phyloP scores from a whole-genome alignment of 2,113 vertebrate genomes.

The Oreochromis aureus region DNA sequence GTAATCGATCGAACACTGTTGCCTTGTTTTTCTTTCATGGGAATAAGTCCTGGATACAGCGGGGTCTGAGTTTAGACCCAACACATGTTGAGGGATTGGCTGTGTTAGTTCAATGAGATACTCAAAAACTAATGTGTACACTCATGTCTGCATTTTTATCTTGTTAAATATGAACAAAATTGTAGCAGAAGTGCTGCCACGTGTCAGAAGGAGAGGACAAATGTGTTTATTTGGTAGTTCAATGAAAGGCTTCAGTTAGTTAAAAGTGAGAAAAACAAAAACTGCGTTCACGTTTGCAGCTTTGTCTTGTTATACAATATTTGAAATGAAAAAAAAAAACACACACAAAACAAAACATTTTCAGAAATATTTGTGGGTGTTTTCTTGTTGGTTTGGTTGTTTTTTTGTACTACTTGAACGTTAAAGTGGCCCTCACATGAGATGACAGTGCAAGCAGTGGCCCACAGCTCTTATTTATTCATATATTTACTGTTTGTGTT shows the following conservation, averaged over 20 bases:
- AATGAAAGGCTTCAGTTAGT: neutral
- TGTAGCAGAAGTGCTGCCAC: neutral
- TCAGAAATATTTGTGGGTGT: neutral
- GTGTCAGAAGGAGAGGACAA: neutral
- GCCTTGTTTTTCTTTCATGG: too few species aligned
- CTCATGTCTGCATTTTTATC: neutral
- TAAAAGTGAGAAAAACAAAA: neutral
- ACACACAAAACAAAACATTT: neutral
- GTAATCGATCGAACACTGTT: too few species aligned
- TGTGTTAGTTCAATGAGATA: neutral
- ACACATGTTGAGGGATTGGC: neutral
- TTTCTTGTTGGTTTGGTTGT: neutral
- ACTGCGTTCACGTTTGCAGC: neutral
- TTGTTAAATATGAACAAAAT: neutral
- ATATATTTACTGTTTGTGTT: neutral
- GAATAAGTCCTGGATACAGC: too few species aligned
- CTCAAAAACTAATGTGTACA: neutral
- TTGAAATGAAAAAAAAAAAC: neutral
- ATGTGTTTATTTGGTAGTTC: neutral
- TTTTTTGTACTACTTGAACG: neutral
- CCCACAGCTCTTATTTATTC: neutral
- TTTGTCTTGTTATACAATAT: neutral
- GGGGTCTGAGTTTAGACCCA: too few species aligned
- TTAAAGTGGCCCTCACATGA: neutral
- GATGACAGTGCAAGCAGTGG: rapidly evolving